A percentile compares a stretch with the other conserved stretches of the same genome.
Evolutionary conservation across 2,113 vertebrate species (phyloP).

Genomic region (Onychostruthus taczanowskii): DNA sequence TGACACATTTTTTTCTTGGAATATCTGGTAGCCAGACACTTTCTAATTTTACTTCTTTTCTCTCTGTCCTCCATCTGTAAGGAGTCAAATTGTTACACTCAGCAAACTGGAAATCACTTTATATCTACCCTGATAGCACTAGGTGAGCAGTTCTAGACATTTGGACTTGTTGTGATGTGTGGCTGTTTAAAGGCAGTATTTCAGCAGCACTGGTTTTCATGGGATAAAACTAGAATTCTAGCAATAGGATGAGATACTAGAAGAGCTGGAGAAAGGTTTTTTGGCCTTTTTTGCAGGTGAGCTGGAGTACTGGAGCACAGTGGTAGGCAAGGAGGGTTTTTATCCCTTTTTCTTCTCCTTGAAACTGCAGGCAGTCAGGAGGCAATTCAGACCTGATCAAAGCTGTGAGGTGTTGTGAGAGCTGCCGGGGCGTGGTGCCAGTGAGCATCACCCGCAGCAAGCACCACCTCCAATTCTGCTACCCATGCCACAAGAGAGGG

Average conservation of each 20-base stretch:
- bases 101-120: conserved; percentile 50
- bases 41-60: not conserved
- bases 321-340: not conserved
- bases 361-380: not conserved
- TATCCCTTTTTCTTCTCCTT: not conserved
- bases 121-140: conserved; percentile 38
- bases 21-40: conserved; percentile 17
- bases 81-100: conserved; percentile 14
- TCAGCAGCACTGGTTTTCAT: not conserved
- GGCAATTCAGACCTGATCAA: not conserved
- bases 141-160: conserved; percentile 10
- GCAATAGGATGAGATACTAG: not conserved
- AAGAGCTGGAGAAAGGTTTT: not conserved
- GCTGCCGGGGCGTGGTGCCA: not conserved
- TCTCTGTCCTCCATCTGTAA: conserved; percentile 1
- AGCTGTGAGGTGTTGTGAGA: not conserved
- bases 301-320: not conserved
- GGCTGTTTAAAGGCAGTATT: not conserved
- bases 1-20: conserved; percentile 26
- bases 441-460: fast-evolving
- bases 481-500: not conserved
- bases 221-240: not conserved
- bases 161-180: not conserved
- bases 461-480: not conserved
- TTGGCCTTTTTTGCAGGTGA: not conserved